Percentiles rank a stretch among this genome's conserved stretches.
These are phyloP conservation scores for Indicator indicator DNA, from an alignment of 2,113 vertebrate species.

Conservation along the genomic window DNA sequence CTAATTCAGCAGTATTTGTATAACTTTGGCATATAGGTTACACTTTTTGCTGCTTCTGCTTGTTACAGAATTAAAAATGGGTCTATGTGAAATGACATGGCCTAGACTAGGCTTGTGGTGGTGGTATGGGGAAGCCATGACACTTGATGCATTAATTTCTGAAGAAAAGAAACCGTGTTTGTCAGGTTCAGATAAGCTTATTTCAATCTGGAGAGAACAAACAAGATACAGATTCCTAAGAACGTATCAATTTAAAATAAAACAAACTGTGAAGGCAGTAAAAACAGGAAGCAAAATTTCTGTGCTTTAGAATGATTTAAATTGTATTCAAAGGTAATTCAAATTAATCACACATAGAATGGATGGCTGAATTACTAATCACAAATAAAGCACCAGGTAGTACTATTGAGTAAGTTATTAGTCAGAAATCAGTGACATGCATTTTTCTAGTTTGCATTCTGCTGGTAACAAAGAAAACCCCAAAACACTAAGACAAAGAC, in stretches of 20 bases:
- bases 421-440: not conserved
- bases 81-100: slow-evolving; percentile 13
- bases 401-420: not conserved
- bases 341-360: not conserved
- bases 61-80: slow-evolving; percentile 39
- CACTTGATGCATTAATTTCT: slow-evolving; percentile 23
- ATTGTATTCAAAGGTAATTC: not conserved
- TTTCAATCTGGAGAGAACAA: slow-evolving; percentile 38
- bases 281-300: not conserved
- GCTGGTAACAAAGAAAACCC: not conserved
- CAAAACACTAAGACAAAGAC: not conserved
- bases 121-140: not conserved
- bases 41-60: slow-evolving; percentile 13
- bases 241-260: slow-evolving; percentile 11
- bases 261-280: not conserved
- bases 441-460: not conserved
- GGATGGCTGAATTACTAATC: not conserved
- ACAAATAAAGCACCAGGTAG: not conserved
- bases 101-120: slow-evolving; percentile 23
- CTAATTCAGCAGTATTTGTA: not conserved
- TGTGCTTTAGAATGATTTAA: not conserved
- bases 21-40: not conserved
- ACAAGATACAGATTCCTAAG: slow-evolving; percentile 21
- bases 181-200: slow-evolving; percentile 47
- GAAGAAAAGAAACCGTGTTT: slow-evolving; percentile 42